Base-by-base conservation (phyloP, 2,113 vertebrate genomes). In the Vidua macroura region DNA sequence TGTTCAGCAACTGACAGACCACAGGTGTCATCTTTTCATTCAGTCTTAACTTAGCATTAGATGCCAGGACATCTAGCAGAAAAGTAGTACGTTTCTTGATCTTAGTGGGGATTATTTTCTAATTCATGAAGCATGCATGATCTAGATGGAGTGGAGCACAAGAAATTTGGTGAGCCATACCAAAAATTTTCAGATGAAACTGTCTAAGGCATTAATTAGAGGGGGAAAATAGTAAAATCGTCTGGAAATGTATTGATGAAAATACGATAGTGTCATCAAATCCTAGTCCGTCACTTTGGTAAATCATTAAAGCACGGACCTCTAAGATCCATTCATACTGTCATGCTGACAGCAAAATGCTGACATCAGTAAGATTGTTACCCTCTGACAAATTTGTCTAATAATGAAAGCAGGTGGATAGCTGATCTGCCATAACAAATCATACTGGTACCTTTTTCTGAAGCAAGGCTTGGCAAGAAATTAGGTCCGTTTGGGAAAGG, bases 41-140 rank as follows among this genome's bases (percentile, higher is more conserved):
- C 35, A 35, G 8, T 35, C 35, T 35, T 35, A 66, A 25, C 9
- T 13, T 31, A 37, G 13, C 14, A 9, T 30, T 63, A 60, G 39
- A 16, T 83, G 8, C 6, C 1, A 4, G 16, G 41, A 35, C 7
- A 37, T 33, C 11, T 44, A 33, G 11, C n/a, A 51, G 22, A 66
- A 28, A 80, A 44, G 33, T 12, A 46, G 33, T 19, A 51, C 1
- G 1, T 30, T 37, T 37, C 11, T 52, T 66, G 15, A 15, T 66
- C 27, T 11, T 43, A 4, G 15, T 10, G 15, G 20, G 15, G 20
- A 74, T 4, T 17, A 7, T 62, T 86, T 85, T n/a, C 11, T 64
- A 15, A 7, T 72, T 86, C 8, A 12, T 20, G n/a, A 72, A 39
- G 21, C 2, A 0, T 27, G 3, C 7, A 1, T 3, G 0, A 10